Percentiles rank a stretch among this genome's conserved stretches.
Conservation (phyloP, 2,113 vertebrate species). For the Pachypanchax playfairii region DNA sequence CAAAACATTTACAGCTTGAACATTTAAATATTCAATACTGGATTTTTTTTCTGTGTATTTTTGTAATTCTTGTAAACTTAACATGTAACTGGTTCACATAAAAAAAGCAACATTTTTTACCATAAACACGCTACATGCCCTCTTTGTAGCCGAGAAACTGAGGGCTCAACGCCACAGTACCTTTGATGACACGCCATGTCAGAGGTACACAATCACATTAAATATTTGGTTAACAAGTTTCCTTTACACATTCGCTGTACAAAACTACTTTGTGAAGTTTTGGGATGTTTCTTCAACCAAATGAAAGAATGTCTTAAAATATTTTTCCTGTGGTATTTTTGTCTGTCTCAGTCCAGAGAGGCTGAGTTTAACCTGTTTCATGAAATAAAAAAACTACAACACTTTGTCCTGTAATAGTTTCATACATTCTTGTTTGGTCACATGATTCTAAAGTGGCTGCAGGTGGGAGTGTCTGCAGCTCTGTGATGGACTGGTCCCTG, state of each 20-base stretch:
- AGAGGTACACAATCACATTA: constrained; percentile 44
- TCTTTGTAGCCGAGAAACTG: background rate
- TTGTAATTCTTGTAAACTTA: constrained; percentile 63
- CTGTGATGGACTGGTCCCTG: background rate
- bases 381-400: background rate
- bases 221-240: constrained; percentile 55
- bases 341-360: no score
- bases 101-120: constrained; percentile 62
- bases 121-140: constrained; percentile 51
- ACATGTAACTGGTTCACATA: constrained; percentile 64
- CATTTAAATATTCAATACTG: constrained; percentile 75
- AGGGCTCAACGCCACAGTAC: constrained; percentile 21
- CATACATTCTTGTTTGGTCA: background rate
- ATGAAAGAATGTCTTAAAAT: background rate
- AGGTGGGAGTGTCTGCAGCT: background rate
- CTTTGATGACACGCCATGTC: constrained; percentile 3
- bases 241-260: constrained; percentile 47
- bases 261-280: constrained; percentile 47
- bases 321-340: no score
- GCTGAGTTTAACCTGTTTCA: background rate
- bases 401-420: background rate
- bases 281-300: constrained; percentile 8
- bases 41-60: constrained; percentile 49
- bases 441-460: background rate
- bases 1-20: constrained; percentile 80